Evolutionary conservation across 2,888 invertebrate species (phyloP), one percentile per base, ranked within the genome.

Genomic region (Dryococelus australis): DNA sequence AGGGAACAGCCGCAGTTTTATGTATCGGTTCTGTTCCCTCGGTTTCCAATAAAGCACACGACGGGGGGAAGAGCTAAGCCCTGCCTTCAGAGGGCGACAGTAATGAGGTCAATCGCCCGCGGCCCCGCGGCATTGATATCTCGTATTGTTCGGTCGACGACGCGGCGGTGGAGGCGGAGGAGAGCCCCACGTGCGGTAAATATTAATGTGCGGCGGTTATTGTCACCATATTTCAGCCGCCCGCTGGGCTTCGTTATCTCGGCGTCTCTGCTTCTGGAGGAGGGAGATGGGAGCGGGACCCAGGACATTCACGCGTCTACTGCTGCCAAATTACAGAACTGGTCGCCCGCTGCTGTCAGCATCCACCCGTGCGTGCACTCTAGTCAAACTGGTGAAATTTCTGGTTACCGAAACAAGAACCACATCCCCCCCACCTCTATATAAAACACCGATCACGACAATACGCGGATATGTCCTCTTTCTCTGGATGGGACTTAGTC

Each of bases 21-120:
- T 65, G 65, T 65, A 65, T 65, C 65, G 65, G 65, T 65, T 65
- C 24, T 65, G 65, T 65, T 65, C 16, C 65, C 65, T 65, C 65
- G 65, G 65, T 65, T 65, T 65, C 65, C 65, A 65, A 65, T 65
- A 65, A 65, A 65, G 65, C 65, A 6, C 20, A 24, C 65, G 65
- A 65, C 13, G n/a, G 65, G 65, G 24, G n/a, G 16, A 24, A 20
- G 20, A 24, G n/a, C 24, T n/a, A 20, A n/a, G 8, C 65, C 65
- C 10, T 24, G 8, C n/a, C 65, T n/a, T 20, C 20, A n/a, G 20
- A 24, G 65, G 24, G 24, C 65, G 65, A 65, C 65, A 65, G 65
- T 65, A 65, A 65, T 65, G n/a, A 65, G 65, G 65, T 65, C 65
- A 65, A 65, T 65, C 20, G 65, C n/a, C n/a, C 65, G 16, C 47